Base-by-base conservation (phyloP, 2,113 vertebrate species). In the Hoplias malabaricus region DNA sequence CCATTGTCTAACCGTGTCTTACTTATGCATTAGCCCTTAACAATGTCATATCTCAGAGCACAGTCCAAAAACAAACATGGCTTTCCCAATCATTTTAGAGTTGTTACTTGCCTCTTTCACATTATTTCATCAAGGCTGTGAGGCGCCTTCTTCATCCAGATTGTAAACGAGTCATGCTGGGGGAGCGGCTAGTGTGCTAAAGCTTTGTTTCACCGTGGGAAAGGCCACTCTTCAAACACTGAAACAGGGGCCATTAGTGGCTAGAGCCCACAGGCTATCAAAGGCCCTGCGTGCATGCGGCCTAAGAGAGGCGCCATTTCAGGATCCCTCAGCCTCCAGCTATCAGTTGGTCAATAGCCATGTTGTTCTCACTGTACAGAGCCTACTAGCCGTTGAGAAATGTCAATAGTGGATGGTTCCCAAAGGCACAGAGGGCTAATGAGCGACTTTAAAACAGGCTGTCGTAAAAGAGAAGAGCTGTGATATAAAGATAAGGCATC, bases 401-500 rank as follows among this genome's bases (percentile, higher is more conserved):
- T 91, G 88, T 90, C 90, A 90, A 89, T 84, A 88, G 84, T 80
- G 66, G 86, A 80, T 78, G 84, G 87, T 90, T 91, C 87, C 86
- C 80, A 87, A 92, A 90, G 90, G 88, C 86, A 90, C 89, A 83
- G 84, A 84, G 84, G 89, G 86, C 84, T 69, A 87, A 89, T 86
- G 80, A 88, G 85, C 87, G 83, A 90, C 85, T 92, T 87, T 81
- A 90, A 88, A 90, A 87, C 88, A 82, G 86, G 82, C 71, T 83
- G 48, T 78, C 69, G 88, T 93, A 90, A 94, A 93, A 80, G 77
- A 68, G 81, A 88, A 89, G 92, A 87, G 87, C 59, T 84, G 77
- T 83, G 86, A 93, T 93, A 94, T 90, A 90, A 87, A 92, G 86
- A 91, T 93, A 89, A 92, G 85, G 85, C 84, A 77, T 86, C 79